A percentile compares a stretch with the other conserved stretches of the same genome.
These are phyloP conservation scores for Drosophila recens DNA, from an alignment of 2,888 invertebrate species.

Conservation along the genomic window DNA sequence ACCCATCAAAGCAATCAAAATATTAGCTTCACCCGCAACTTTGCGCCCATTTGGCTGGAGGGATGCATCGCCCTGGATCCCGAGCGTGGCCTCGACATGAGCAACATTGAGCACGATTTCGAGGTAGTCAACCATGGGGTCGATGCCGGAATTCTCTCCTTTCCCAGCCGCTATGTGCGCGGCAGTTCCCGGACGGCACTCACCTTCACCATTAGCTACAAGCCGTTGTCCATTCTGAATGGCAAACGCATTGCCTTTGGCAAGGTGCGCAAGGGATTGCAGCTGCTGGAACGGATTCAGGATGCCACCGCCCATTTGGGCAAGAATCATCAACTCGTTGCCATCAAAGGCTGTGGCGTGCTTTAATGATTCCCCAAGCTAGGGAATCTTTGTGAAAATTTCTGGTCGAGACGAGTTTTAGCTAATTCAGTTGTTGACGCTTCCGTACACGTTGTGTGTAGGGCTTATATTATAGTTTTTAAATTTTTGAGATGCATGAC, in stretches of 20 bases:
- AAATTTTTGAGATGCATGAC: neutral
- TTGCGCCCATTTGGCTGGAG: constrained; percentile 82
- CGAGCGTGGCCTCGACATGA: constrained; percentile 50
- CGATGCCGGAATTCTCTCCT: constrained; percentile 77
- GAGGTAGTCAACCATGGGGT: constrained; percentile 80
- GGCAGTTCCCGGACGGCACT: constrained; percentile 68
- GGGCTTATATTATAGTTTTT: constrained; percentile 15
- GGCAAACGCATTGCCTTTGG: constrained; percentile 84
- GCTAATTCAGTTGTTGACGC: neutral
- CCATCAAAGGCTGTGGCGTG: constrained; percentile 76
- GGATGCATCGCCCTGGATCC: constrained; percentile 65
- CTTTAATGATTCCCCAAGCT: constrained; percentile 21
- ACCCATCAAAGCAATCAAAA: constrained; percentile 36
- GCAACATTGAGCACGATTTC: constrained; percentile 77
- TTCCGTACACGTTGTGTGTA: neutral
- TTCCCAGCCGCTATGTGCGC: constrained; percentile 81
- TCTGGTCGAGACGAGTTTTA: neutral
- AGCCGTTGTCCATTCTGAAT: constrained; percentile 81
- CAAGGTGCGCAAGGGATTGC: constrained; percentile 78
- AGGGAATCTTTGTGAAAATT: constrained; percentile 13
- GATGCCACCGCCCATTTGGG: constrained; percentile 67
- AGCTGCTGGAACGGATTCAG: constrained; percentile 74
- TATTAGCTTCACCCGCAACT: constrained; percentile 73
- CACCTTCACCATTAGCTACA: constrained; percentile 82
- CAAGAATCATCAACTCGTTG: constrained; percentile 68